Conservation (phyloP, 2,797 vertebrate species). For the Discoglossus pictus region DNA sequence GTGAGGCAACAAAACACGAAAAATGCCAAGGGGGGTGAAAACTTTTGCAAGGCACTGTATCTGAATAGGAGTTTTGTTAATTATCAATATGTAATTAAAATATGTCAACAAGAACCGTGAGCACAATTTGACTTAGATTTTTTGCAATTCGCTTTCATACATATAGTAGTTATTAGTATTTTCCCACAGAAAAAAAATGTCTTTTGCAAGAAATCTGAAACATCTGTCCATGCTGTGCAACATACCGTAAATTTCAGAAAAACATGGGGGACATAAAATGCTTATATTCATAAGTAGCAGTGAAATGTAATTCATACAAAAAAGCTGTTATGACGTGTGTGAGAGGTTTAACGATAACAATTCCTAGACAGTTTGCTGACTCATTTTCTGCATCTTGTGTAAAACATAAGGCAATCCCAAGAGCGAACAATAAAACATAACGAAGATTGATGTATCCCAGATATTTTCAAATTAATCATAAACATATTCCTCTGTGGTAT, state of each 20-base stretch:
- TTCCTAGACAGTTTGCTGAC: slow-evolving; percentile 27
- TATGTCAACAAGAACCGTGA: no score
- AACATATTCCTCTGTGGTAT: slow-evolving; percentile 26
- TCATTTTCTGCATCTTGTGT: slow-evolving; percentile 14
- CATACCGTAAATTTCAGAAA: slow-evolving; percentile 13
- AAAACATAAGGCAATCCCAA: slow-evolving; percentile 12
- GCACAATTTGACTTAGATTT: no score
- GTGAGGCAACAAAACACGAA: no score
- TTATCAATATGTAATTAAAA: no score
- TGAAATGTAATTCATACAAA: background rate
- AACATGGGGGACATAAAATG: background rate
- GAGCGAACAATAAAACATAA: slow-evolving; percentile 21
- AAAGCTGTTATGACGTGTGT: slow-evolving; percentile 10
- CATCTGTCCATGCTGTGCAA: slow-evolving; percentile 4
- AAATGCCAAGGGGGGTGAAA: no score
- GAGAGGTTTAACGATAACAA: slow-evolving; percentile 9
- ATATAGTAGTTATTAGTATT: background rate
- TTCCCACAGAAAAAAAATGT: slow-evolving; percentile 12
- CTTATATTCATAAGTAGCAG: background rate
- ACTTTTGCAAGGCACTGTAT: no score
- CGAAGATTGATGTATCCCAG: slow-evolving; percentile 10
- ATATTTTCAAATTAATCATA: slow-evolving; percentile 14
- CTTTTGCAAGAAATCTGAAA: background rate
- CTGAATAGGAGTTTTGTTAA: no score
- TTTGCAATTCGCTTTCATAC: no score